These are phyloP conservation scores for Apamea anceps DNA, from an alignment of 2,888 invertebrate genomes.

Conservation along the genomic window DNA sequence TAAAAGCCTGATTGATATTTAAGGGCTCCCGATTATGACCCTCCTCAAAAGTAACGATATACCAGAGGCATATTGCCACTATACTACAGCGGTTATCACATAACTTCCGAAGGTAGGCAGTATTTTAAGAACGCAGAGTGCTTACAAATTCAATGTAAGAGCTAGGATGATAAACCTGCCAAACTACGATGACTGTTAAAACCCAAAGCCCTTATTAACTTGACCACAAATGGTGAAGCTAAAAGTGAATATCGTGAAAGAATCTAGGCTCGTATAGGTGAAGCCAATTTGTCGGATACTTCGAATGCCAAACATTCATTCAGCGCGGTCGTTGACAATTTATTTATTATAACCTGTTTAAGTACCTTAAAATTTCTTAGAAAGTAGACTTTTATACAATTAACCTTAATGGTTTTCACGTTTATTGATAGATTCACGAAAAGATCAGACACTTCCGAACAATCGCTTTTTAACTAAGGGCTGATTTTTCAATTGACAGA, in stretches of 20 bases:
- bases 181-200: background rate
- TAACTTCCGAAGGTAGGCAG: background rate
- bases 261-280: conserved; percentile 12
- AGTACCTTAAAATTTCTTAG: background rate
- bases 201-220: conserved; percentile 4
- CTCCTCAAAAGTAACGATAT: conserved; percentile 22
- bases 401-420: background rate
- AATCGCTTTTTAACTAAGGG: conserved; percentile 7
- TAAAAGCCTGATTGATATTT: conserved; percentile 41
- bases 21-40: conserved; percentile 17
- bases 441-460: too few relatives aligned
- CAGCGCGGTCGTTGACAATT: conserved; percentile 6
- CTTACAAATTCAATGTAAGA: background rate
- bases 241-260: conserved; percentile 35
- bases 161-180: background rate
- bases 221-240: conserved; percentile 3
- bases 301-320: conserved; percentile 28
- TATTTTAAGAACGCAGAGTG: background rate
- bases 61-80: background rate
- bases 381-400: conserved; percentile 13
- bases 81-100: background rate
- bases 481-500: too few relatives aligned
- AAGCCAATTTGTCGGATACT: conserved; percentile 27
- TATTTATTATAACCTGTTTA: conserved; percentile 10
- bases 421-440: conserved; percentile 8